Conservation (phyloP, 2,797 vertebrate genomes). For the Helarctos malayanus region DNA sequence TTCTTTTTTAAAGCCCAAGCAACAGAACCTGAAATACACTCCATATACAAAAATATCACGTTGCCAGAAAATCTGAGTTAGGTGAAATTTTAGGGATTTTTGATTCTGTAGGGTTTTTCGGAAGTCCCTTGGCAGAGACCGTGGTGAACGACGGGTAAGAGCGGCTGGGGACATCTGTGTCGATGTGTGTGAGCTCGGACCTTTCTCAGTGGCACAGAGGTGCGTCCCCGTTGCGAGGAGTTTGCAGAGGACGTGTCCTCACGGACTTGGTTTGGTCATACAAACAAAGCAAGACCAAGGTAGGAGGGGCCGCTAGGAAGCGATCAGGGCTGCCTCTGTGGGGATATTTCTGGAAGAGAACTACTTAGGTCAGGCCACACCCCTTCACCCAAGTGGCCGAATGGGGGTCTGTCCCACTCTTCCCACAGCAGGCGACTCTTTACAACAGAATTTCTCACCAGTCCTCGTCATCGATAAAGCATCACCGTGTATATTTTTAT, state of each 20-base stretch:
- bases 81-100: slow-evolving; percentile 79
- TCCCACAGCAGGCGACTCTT: too few relatives aligned
- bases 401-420: too few relatives aligned
- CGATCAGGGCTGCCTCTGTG: background rate
- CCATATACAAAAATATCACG: background rate
- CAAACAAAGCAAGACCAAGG: background rate
- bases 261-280: background rate
- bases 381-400: background rate
- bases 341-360: background rate
- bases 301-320: background rate
- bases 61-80: slow-evolving; percentile 76
- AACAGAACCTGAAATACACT: slow-evolving; percentile 74
- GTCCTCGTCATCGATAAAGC: background rate
- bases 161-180: slow-evolving; percentile 78
- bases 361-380: background rate
- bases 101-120: slow-evolving; percentile 77
- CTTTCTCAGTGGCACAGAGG: slow-evolving; percentile 63
- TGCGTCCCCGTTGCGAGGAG: slow-evolving; percentile 80
- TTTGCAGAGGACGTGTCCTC: slow-evolving; percentile 74
- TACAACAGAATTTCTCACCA: background rate
- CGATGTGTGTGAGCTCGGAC: slow-evolving; percentile 59
- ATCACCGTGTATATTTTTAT: background rate
- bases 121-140: slow-evolving; percentile 78
- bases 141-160: slow-evolving; percentile 73
- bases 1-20: slow-evolving; percentile 67